Percentiles rank a stretch among this genome's conserved stretches.
Evolutionary conservation across 2,113 vertebrate species (phyloP).

Genomic region (Pollachius pollachius): DNA sequence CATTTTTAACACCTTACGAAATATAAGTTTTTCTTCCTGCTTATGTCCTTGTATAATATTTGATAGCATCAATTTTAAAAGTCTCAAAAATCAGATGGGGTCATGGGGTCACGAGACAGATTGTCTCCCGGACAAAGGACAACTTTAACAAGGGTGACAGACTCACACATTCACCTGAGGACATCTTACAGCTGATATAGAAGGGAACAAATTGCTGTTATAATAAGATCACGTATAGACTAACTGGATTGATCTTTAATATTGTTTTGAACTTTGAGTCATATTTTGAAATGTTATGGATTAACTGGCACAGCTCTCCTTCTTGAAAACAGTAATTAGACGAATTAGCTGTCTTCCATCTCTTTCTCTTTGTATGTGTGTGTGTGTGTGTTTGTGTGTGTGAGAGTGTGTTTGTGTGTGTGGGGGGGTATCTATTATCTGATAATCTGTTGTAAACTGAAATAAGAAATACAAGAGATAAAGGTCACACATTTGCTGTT

Average conservation of each 20-base stretch:
- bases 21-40: neutral
- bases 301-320: no score
- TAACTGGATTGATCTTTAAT: no score
- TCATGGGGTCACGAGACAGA: neutral
- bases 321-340: neutral
- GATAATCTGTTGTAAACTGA: slow-evolving; percentile 16
- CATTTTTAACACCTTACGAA: neutral
- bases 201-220: neutral
- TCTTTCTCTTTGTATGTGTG: slow-evolving; percentile 9
- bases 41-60: neutral
- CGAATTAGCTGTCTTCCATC: neutral
- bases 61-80: neutral
- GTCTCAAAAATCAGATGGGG: neutral
- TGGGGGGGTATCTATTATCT: neutral
- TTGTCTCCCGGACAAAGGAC: neutral
- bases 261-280: no score
- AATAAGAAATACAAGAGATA: no score
- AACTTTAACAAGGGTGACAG: neutral
- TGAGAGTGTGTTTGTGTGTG: slow-evolving; percentile 1
- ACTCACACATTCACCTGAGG: neutral
- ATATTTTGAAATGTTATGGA: no score
- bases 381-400: slow-evolving; percentile 11
- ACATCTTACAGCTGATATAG: neutral
- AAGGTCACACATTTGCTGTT: slow-evolving; percentile 21
- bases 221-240: no score